Percentiles rank a stretch among this genome's conserved stretches.
Conservation (phyloP, 2,888 invertebrate genomes). For the Netelia inedita region DNA sequence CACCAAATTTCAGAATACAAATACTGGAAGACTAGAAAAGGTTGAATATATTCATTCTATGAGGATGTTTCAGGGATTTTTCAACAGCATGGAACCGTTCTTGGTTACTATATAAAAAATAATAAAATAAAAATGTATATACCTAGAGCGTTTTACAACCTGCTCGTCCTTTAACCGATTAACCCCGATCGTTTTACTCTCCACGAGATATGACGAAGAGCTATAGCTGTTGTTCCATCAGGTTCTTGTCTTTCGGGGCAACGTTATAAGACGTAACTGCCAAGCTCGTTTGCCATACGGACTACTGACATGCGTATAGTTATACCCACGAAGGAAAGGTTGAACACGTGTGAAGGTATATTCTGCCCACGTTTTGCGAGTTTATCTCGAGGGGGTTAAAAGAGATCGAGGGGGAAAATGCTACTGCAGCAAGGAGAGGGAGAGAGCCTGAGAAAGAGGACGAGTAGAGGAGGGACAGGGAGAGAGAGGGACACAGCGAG, state of each 20-base stretch:
- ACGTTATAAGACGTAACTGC: conserved; percentile 46
- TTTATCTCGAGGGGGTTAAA: conserved; percentile 79
- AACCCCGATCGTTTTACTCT: background rate
- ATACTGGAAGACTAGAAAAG: too few species aligned
- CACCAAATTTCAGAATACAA: too few species aligned
- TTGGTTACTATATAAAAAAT: too few species aligned
- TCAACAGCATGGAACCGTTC: too few species aligned
- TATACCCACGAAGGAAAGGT: conserved; percentile 34
- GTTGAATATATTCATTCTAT: too few species aligned
- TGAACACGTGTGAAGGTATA: conserved; percentile 69
- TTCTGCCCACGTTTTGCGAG: conserved; percentile 80
- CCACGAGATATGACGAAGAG: conserved; percentile 25
- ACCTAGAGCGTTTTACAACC: too few species aligned
- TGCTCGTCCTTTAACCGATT: background rate
- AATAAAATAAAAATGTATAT: too few species aligned
- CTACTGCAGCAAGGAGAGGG: conserved; percentile 14
- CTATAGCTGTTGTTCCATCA: conserved; percentile 43
- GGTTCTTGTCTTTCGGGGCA: conserved; percentile 37
- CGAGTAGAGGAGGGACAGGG: conserved; percentile 19
- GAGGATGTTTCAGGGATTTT: too few species aligned
- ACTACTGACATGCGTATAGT: background rate
- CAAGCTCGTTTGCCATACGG: conserved; percentile 37
- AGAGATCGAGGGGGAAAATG: conserved; percentile 38
- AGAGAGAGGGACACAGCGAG: too few species aligned
- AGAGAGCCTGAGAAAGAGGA: conserved; percentile 15